phyloP scores from a whole-genome alignment of 2,113 vertebrate species.

The Silurus meridionalis region DNA sequence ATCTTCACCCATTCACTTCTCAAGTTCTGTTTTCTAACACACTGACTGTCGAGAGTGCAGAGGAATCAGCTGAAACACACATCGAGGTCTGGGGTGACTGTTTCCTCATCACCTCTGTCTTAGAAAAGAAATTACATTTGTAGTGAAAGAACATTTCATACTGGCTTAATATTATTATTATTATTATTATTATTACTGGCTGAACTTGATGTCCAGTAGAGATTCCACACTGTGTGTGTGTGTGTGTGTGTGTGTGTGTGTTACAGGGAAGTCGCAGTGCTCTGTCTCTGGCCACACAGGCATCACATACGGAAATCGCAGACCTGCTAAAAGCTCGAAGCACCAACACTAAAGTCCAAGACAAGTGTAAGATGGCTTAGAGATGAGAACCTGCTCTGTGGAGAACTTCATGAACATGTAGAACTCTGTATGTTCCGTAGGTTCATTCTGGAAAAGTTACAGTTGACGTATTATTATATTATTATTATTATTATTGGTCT shows the following conservation, averaged over 20 bases:
- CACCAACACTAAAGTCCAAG: slow-evolving; percentile 58
- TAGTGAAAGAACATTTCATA: neutral
- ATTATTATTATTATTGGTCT: neutral
- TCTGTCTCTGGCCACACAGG: slow-evolving; percentile 77
- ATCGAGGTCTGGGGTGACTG: too few relatives aligned
- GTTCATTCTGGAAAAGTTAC: neutral
- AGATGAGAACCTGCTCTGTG: slow-evolving; percentile 1
- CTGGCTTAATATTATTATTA: too few relatives aligned
- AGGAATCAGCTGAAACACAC: neutral
- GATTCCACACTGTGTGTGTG: neutral
- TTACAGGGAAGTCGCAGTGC: slow-evolving; percentile 84
- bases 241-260: slow-evolving; percentile 22
- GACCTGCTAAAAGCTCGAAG: slow-evolving; percentile 80
- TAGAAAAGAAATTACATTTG: neutral
- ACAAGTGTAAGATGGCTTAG: slow-evolving; percentile 48
- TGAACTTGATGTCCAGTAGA: neutral
- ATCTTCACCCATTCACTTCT: too few relatives aligned
- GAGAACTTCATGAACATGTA: neutral
- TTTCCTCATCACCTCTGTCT: neutral
- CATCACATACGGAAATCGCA: slow-evolving; percentile 78
- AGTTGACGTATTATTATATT: too few relatives aligned
- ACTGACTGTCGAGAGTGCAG: neutral
- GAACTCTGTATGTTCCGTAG: neutral
- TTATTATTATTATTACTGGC: too few relatives aligned
- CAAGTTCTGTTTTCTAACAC: neutral